A percentile compares a stretch with the other conserved stretches of the same genome.
Evolutionary conservation across 1,140 invertebrate species (phyloP).

Genomic region (Calosoma granatense): DNA sequence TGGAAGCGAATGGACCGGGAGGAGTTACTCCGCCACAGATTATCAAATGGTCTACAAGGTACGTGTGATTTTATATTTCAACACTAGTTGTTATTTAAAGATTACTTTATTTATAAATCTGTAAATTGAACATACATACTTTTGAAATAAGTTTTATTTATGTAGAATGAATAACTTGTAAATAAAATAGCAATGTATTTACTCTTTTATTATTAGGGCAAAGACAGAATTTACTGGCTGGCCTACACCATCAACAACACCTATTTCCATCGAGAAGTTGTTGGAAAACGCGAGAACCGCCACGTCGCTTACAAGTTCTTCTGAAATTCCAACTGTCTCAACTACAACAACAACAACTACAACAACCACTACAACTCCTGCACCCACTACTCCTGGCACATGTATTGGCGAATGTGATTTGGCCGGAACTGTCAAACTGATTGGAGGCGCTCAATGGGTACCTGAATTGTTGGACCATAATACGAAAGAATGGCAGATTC

Average conservation of each 20-base stretch:
- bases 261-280: conserved; percentile 71
- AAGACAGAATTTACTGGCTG: conserved; percentile 83
- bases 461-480: conserved; percentile 77
- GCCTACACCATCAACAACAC: conserved; percentile 74
- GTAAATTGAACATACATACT: conserved; percentile 7
- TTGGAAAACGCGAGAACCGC: conserved; percentile 59
- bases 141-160: conserved; percentile 1
- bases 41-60: conserved; percentile 71
- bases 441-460: conserved; percentile 70
- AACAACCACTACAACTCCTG: conserved; percentile 59
- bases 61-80: too few relatives aligned
- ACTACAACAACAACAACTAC: conserved; percentile 61
- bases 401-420: conserved; percentile 71
- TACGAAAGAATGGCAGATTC: conserved; percentile 71
- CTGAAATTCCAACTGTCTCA: conserved; percentile 38
- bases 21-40: conserved; percentile 51
- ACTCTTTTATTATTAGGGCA: conserved; percentile 42
- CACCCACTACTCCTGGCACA: conserved; percentile 68
- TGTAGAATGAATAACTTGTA: too few relatives aligned
- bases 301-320: conserved; percentile 38
- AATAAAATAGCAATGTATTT: conserved; percentile 12
- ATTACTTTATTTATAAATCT: neutral
- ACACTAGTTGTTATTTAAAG: neutral
- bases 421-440: conserved; percentile 71
- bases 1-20: conserved; percentile 27